Conservation (phyloP, 2,113 vertebrate species). For the Carassius auratus region DNA sequence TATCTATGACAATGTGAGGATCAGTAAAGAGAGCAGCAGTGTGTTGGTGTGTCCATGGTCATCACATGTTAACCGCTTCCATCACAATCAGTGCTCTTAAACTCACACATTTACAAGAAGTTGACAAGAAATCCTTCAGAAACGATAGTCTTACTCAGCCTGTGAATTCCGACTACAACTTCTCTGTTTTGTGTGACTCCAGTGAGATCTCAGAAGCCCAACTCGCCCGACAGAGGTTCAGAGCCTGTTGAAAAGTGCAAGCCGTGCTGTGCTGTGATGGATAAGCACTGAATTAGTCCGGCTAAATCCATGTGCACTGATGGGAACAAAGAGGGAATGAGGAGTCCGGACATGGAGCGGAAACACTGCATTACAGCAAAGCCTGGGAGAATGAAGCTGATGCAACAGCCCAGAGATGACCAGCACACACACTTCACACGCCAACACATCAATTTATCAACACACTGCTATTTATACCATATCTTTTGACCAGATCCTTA, state of each 20-base stretch:
- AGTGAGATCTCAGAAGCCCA: not conserved
- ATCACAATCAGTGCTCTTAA: not conserved
- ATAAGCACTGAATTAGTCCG: slow-evolving; percentile 31
- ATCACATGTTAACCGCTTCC: not conserved
- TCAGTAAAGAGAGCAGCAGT: slow-evolving; percentile 35
- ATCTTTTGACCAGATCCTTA: no score
- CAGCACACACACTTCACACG: slow-evolving; percentile 1
- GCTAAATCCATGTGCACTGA: slow-evolving; percentile 26
- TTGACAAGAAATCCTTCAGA: not conserved
- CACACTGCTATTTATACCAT: not conserved
- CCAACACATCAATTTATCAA: not conserved
- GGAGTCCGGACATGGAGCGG: slow-evolving; percentile 30
- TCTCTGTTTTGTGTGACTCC: not conserved
- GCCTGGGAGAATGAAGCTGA: slow-evolving; percentile 34
- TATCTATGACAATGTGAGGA: slow-evolving; percentile 32
- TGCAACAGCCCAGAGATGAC: slow-evolving; percentile 30
- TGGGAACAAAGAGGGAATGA: slow-evolving; percentile 43
- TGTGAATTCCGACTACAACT: not conserved
- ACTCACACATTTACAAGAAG: not conserved
- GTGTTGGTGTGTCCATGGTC: slow-evolving; percentile 35
- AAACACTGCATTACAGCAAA: slow-evolving; percentile 41
- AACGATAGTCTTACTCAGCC: not conserved
- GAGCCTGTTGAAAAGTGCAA: slow-evolving; percentile 9
- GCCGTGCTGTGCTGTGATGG: slow-evolving; percentile 29
- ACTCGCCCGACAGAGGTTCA: not conserved